Conservation (phyloP, 2,888 invertebrate species). For the Trichogramma evanescens region DNA sequence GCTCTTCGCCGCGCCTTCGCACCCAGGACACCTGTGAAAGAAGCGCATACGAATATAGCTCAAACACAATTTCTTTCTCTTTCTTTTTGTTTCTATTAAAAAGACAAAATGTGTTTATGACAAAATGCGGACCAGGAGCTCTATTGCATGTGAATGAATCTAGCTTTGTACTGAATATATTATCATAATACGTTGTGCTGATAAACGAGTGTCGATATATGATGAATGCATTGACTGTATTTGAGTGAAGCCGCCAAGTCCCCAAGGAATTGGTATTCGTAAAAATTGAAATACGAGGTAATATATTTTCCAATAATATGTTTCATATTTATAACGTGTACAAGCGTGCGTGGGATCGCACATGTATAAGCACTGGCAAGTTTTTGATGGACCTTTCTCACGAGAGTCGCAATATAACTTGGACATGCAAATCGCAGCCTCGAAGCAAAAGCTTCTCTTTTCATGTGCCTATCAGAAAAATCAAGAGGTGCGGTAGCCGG, state of each 20-base stretch:
- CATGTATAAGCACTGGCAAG: no score
- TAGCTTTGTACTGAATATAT: no score
- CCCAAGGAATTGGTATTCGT: neutral
- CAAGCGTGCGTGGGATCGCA: no score
- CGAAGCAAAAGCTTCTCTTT: neutral
- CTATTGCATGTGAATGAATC: no score
- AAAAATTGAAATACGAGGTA: constrained; percentile 16
- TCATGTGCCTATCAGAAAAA: no score
- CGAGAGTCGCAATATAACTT: constrained; percentile 8
- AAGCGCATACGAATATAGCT: no score
- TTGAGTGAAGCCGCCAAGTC: neutral
- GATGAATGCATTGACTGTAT: neutral
- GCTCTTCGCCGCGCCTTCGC: constrained; percentile 40
- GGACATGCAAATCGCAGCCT: constrained; percentile 10
- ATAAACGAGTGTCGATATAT: neutral
- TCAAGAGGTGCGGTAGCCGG: no score
- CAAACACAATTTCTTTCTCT: no score
- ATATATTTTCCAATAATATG: constrained; percentile 18
- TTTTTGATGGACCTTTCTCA: constrained; percentile 17
- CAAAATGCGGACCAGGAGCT: no score
- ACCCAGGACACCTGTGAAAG: constrained; percentile 40
- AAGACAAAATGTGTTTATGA: no score
- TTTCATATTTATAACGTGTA: neutral
- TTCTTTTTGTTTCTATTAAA: no score
- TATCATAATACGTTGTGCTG: no score